Percentiles rank a stretch among this genome's conserved stretches.
Evolutionary conservation across 2,797 vertebrate genomes (phyloP).

Genomic region (Pagetopsis macropterus): DNA sequence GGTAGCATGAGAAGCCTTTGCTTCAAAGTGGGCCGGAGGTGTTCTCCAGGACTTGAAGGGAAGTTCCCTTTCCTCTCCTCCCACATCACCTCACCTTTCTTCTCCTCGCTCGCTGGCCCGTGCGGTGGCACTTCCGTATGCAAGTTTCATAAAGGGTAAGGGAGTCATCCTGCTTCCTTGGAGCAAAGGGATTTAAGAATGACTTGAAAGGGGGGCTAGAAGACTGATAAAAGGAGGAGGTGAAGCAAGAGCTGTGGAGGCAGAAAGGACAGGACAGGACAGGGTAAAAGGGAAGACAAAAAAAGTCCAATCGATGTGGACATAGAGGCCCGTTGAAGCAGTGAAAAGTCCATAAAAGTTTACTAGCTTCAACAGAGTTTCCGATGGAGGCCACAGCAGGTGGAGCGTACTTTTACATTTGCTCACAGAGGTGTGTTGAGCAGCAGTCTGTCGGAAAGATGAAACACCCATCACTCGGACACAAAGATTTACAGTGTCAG

Average conservation of each 20-base stretch:
- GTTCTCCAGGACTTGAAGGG: constrained; percentile 53
- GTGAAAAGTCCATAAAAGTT: constrained; percentile 62
- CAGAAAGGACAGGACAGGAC: constrained; percentile 31
- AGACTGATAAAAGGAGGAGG: constrained; percentile 50
- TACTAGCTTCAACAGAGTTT: constrained; percentile 60
- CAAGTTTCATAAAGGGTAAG: constrained; percentile 70
- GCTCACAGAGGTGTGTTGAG: constrained; percentile 54
- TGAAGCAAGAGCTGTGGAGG: constrained; percentile 33
- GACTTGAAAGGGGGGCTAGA: constrained; percentile 7
- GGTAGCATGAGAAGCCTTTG: constrained; percentile 18
- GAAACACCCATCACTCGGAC: constrained; percentile 54
- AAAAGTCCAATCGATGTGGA: constrained; percentile 43
- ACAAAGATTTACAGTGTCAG: constrained; percentile 62
- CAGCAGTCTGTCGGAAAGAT: constrained; percentile 67
- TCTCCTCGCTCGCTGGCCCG: constrained; percentile 34
- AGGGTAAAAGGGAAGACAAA: constrained; percentile 32
- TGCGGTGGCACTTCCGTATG: constrained; percentile 53
- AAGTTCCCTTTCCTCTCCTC: constrained; percentile 51
- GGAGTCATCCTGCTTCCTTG: constrained; percentile 41
- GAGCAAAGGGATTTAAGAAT: no score
- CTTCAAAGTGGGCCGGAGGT: constrained; percentile 72
- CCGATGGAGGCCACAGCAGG: constrained; percentile 53
- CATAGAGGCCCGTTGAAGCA: constrained; percentile 47
- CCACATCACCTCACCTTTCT: constrained; percentile 55
- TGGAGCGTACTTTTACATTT: constrained; percentile 59